Conservation (phyloP, 2,797 vertebrate genomes). For the Ispidina picta region DNA sequence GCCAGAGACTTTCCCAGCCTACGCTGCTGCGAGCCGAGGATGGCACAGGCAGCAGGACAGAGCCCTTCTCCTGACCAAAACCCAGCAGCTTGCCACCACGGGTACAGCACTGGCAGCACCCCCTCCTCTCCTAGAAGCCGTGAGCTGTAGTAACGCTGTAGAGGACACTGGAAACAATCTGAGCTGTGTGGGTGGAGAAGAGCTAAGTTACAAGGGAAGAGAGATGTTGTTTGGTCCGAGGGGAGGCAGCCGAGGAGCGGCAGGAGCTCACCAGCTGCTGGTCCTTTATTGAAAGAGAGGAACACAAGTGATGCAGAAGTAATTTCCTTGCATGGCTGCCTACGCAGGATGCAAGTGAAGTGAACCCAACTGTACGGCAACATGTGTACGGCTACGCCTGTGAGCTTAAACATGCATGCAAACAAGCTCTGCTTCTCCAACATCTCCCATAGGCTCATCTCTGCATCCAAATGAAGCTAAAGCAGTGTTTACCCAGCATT, state of each 20-base stretch:
- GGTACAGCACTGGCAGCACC: neutral
- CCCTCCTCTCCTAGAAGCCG: neutral
- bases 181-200: neutral
- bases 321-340: conserved; percentile 58
- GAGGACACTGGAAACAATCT: neutral
- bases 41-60: neutral
- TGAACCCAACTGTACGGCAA: conserved; percentile 6
- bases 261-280: conserved; percentile 38
- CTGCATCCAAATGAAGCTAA: conserved; percentile 62
- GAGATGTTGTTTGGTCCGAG: neutral
- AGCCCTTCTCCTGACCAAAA: neutral
- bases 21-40: accelerated
- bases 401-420: conserved; percentile 41
- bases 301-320: conserved; percentile 30
- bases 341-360: conserved; percentile 29
- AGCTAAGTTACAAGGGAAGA: neutral
- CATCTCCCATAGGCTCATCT: conserved; percentile 48
- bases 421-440: conserved; percentile 59
- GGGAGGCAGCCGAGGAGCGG: neutral
- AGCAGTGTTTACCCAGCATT: conserved; percentile 34
- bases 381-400: conserved; percentile 18
- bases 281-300: neutral
- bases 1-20: neutral
- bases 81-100: accelerated
- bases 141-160: neutral